Percentiles rank a stretch among this genome's conserved stretches.
These are phyloP conservation scores for Phanerotoma sp. DNA, from an alignment of 2,888 invertebrate species.

Conservation along the genomic window DNA sequence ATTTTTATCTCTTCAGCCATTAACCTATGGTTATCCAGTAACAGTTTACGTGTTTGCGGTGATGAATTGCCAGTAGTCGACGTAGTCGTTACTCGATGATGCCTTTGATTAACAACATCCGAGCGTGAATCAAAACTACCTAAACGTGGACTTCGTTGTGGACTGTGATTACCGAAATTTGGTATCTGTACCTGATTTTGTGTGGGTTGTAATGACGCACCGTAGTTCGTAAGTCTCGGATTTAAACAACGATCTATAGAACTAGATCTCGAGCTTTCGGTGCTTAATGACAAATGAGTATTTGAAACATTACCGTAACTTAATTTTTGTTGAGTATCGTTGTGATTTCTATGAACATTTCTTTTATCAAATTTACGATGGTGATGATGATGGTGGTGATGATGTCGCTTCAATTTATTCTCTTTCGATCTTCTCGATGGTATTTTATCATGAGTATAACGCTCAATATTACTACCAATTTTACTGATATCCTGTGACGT, in stretches of 20 bases:
- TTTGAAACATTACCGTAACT: constrained; percentile 26
- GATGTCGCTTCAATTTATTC: constrained; percentile 43
- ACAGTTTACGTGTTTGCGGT: constrained; percentile 46
- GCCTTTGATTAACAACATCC: constrained; percentile 26
- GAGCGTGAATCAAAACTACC: constrained; percentile 50
- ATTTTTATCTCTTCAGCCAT: constrained; percentile 49
- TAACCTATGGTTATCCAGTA: constrained; percentile 50
- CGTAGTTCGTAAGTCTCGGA: constrained; percentile 45
- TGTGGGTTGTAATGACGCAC: constrained; percentile 52
- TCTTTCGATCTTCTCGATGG: constrained; percentile 39
- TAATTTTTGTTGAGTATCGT: constrained; percentile 26
- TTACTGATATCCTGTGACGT: constrained; percentile 44
- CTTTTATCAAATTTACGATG: constrained; percentile 46
- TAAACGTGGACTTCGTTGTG: constrained; percentile 50
- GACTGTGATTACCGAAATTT: constrained; percentile 53
- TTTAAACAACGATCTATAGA: constrained; percentile 51
- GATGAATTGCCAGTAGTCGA: constrained; percentile 35
- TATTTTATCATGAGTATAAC: constrained; percentile 43
- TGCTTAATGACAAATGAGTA: constrained; percentile 39
- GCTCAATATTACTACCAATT: constrained; percentile 47
- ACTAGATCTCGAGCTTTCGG: constrained; percentile 53
- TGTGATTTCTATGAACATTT: constrained; percentile 32
- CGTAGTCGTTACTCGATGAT: constrained; percentile 26
- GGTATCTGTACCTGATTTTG: constrained; percentile 54
- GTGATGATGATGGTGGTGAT: too few species aligned